Evolutionary conservation across 2,113 vertebrate species (phyloP), one percentile per base, ranked within the genome.

Genomic region (Octodon degus): DNA sequence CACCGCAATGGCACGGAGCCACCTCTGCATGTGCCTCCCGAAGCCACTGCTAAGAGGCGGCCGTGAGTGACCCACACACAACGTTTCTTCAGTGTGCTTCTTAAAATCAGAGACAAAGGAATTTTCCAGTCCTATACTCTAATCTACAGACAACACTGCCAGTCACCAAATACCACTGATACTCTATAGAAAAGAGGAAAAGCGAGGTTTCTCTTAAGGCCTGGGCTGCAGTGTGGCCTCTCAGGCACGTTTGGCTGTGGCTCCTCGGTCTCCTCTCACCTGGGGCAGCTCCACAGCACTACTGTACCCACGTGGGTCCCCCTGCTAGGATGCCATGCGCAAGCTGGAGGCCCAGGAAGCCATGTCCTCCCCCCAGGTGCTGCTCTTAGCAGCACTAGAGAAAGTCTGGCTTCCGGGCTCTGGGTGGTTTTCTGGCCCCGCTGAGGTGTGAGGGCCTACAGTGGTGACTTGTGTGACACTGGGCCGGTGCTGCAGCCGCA

Each of bases 21-120:
- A 8, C 17, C 68, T 37, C 68, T 70, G 34, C 68, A 37, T 17
- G 17, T 9, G 17, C 68, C 16, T 37, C 68, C 68, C n/a, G 34
- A 13, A 70, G 34, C 34, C 32, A 32, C 17, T 8, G 14, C 32
- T 5, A 17, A 34, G 67, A 32, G 34, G 32, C 67, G 16, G 67
- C 67, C 32, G 0, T 4, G n/a, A 2, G 7, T 8, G 7, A 11
- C 3, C 63, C 62, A 13, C 22, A 30, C 65, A 5, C 11, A 9
- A 43, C 77, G n/a, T n/a, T 89, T 53, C 17, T 80, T 60, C 24
- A 20, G 32, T 55, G 58, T 89, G 32, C 74, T 74, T 74, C n/a
- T n/a, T 81, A 81, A 50, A 47, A 19, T 40, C 37, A 87, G 50
- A 94, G 55, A 74, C 40, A n/a, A 40, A 88, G 70, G 14, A 22